These are phyloP conservation scores for Aromia moschata DNA, from an alignment of 2,888 invertebrate genomes.

Conservation along the genomic window DNA sequence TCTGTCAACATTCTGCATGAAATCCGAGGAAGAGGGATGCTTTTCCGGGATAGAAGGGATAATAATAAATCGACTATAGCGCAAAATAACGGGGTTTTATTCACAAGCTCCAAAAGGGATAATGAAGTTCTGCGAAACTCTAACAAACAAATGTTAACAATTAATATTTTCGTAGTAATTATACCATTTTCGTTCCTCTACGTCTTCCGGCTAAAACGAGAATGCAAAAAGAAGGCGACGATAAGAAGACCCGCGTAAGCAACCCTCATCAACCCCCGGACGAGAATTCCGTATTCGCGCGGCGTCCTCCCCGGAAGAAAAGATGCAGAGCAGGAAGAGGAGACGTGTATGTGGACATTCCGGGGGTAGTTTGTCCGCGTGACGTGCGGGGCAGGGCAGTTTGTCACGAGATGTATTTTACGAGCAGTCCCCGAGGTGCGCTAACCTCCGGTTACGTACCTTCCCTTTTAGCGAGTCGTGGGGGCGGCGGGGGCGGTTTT, in stretches of 20 bases:
- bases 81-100: too few species aligned
- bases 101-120: too few species aligned
- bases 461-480: slow-evolving; percentile 61
- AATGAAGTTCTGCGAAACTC: too few species aligned
- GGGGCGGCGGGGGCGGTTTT: slow-evolving; percentile 27
- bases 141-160: too few species aligned
- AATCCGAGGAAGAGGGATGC: too few species aligned
- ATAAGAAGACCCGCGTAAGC: slow-evolving; percentile 9
- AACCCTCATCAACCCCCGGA: slow-evolving; percentile 9
- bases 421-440: slow-evolving; percentile 62
- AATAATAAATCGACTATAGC: too few species aligned
- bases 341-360: slow-evolving; percentile 38
- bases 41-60: too few species aligned
- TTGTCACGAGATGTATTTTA: slow-evolving; percentile 63
- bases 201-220: neutral
- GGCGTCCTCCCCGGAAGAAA: slow-evolving; percentile 28
- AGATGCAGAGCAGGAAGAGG: slow-evolving; percentile 29
- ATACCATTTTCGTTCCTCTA: too few species aligned
- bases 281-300: slow-evolving; percentile 34
- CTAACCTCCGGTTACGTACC: slow-evolving; percentile 63
- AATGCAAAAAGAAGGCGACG: neutral
- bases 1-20: too few species aligned
- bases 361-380: slow-evolving; percentile 26
- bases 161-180: too few species aligned
- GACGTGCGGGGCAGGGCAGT: slow-evolving; percentile 46